Evolutionary conservation across 2,888 invertebrate species (phyloP).

Genomic region (Protonemura montana): DNA sequence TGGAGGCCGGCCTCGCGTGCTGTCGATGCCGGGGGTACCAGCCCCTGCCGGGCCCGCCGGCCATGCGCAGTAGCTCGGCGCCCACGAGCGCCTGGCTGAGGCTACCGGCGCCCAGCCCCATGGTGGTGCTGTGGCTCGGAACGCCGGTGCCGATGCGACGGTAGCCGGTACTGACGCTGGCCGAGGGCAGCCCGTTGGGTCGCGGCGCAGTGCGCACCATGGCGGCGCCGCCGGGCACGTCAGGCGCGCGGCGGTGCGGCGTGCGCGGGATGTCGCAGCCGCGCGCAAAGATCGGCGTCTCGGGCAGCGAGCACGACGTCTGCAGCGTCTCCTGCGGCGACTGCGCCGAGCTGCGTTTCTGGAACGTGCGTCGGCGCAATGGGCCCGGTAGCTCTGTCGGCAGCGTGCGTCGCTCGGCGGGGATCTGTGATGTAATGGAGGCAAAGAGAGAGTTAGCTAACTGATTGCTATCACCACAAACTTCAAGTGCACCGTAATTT

Average conservation of each 20-base stretch:
- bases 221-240: slow-evolving; percentile 61
- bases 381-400: slow-evolving; percentile 73
- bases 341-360: slow-evolving; percentile 58
- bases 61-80: slow-evolving; percentile 79
- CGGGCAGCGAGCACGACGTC: slow-evolving; percentile 87
- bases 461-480: background rate
- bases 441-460: background rate
- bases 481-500: background rate
- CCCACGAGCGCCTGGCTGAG: slow-evolving; percentile 67
- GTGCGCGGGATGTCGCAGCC: slow-evolving; percentile 82
- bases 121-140: slow-evolving; percentile 51
- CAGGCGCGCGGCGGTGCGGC: slow-evolving; percentile 74
- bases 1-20: slow-evolving; percentile 75
- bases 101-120: slow-evolving; percentile 55
- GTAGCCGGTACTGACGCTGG: slow-evolving; percentile 55
- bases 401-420: slow-evolving; percentile 71
- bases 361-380: slow-evolving; percentile 63
- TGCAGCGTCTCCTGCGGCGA: slow-evolving; percentile 72
- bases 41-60: slow-evolving; percentile 83
- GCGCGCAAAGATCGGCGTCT: slow-evolving; percentile 86
- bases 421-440: slow-evolving; percentile 41
- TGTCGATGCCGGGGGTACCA: slow-evolving; percentile 65
- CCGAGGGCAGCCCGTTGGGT: slow-evolving; percentile 60
- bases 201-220: slow-evolving; percentile 68
- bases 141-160: slow-evolving; percentile 43